Percentiles rank a stretch among this genome's conserved stretches.
These are phyloP conservation scores for Prosapia bicincta DNA, from an alignment of 2,888 invertebrate genomes.

Conservation along the genomic window DNA sequence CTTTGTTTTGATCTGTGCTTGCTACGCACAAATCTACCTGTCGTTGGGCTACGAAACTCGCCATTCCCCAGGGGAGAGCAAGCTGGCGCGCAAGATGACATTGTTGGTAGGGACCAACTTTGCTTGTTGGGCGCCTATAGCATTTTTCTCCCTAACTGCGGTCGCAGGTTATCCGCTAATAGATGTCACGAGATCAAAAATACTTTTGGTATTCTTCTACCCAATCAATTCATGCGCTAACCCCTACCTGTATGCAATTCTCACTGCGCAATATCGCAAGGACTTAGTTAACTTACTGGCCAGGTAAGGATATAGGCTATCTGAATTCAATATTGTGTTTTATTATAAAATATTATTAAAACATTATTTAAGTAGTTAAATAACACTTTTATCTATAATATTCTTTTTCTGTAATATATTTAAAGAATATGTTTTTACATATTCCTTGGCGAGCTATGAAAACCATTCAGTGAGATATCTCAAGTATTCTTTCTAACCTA, in stretches of 20 bases:
- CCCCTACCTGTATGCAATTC: slow-evolving; percentile 87
- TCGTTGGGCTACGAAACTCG: slow-evolving; percentile 39
- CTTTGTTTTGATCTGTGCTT: slow-evolving; percentile 77
- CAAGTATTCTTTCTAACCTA: too few relatives aligned
- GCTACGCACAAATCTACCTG: slow-evolving; percentile 79
- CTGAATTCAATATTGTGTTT: too few relatives aligned
- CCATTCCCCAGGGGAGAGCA: slow-evolving; percentile 58
- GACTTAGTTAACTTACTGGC: slow-evolving; percentile 67
- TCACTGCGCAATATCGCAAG: slow-evolving; percentile 80
- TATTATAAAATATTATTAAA: too few relatives aligned
- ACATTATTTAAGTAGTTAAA: too few relatives aligned
- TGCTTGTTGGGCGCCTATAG: slow-evolving; percentile 82
- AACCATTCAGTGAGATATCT: too few relatives aligned
- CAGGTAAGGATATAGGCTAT: too few relatives aligned
- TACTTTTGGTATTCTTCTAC: slow-evolving; percentile 84
- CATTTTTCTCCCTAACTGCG: slow-evolving; percentile 85
- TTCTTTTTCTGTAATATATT: too few relatives aligned
- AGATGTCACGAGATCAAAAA: slow-evolving; percentile 74
- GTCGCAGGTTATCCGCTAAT: slow-evolving; percentile 80
- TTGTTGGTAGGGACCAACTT: slow-evolving; percentile 81
- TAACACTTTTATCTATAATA: too few relatives aligned
- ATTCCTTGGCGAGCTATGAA: too few relatives aligned
- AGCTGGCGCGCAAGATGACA: slow-evolving; percentile 87
- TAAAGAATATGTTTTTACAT: too few relatives aligned
- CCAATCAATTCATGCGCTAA: slow-evolving; percentile 91